Conservation (phyloP, 1,140 invertebrate genomes). For the Penaeus japonicus region DNA sequence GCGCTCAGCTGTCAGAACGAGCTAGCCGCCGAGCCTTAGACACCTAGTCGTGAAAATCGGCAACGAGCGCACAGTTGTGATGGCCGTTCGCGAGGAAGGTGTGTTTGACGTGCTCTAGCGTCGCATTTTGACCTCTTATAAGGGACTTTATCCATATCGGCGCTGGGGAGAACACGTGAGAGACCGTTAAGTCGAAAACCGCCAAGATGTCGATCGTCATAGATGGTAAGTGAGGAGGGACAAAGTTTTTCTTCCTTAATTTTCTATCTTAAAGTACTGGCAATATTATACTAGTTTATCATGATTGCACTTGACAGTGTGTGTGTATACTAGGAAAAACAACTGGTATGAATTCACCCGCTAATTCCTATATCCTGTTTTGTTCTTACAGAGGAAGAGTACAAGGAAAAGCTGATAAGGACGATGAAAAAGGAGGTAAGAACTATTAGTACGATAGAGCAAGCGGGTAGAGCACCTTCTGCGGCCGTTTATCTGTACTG, state of each 20-base stretch:
- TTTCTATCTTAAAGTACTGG: not conserved
- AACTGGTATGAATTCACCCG: not conserved
- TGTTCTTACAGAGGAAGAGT: slow-evolving; percentile 67
- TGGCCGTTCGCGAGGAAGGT: not conserved
- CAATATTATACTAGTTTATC: not conserved
- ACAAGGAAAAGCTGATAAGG: slow-evolving; percentile 79
- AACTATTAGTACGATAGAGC: too few relatives aligned
- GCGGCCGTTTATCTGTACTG: too few relatives aligned
- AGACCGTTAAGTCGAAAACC: not conserved
- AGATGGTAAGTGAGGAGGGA: slow-evolving; percentile 21
- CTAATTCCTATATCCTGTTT: not conserved
- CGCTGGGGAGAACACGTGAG: not conserved
- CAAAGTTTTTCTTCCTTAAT: not conserved
- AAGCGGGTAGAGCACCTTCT: too few relatives aligned
- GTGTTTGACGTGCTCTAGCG: too few relatives aligned
- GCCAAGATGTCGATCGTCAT: slow-evolving; percentile 43
- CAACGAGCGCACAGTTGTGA: not conserved
- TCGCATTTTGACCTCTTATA: not conserved
- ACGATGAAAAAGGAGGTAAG: slow-evolving; percentile 82
- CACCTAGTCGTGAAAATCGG: not conserved
- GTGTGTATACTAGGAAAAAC: not conserved
- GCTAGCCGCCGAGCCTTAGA: not conserved
- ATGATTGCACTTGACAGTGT: not conserved
- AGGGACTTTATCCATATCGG: not conserved
- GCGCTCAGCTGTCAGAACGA: not conserved